Evolutionary conservation across 2,113 vertebrate species (phyloP).

Genomic region (Taxidea taxus): DNA sequence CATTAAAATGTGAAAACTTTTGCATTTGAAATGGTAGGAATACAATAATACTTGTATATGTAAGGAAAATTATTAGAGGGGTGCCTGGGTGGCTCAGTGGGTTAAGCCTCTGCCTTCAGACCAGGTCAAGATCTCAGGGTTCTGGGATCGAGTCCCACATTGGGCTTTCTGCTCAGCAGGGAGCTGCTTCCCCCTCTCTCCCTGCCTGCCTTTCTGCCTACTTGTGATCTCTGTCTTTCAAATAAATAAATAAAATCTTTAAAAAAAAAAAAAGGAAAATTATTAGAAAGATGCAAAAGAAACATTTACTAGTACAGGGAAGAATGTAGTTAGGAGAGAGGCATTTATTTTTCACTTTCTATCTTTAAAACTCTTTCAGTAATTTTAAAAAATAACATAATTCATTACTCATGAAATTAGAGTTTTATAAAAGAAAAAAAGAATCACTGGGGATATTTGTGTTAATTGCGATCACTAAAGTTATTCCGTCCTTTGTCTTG

Average conservation of each 20-base stretch:
- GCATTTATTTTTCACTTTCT: background rate
- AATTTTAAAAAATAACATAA: background rate
- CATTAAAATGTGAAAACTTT: background rate
- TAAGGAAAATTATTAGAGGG: slow-evolving; percentile 38
- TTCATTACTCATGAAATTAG: background rate
- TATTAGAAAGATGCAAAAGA: background rate
- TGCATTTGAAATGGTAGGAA: background rate
- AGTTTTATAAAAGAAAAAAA: background rate
- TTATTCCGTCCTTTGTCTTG: background rate
- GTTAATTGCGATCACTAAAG: background rate
- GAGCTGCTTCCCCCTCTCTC: too few relatives aligned
- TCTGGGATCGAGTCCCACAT: too few relatives aligned
- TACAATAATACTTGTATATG: background rate
- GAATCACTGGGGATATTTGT: background rate
- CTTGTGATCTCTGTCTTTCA: too few relatives aligned
- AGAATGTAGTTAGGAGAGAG: background rate
- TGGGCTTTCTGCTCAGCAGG: too few relatives aligned
- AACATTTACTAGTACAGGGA: background rate
- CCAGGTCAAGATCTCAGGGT: too few relatives aligned
- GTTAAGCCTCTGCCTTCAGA: too few relatives aligned
- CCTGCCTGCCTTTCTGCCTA: too few relatives aligned
- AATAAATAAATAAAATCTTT: too few relatives aligned
- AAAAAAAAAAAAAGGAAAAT: slow-evolving; percentile 64
- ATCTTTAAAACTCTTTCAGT: background rate
- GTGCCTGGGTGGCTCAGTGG: too few relatives aligned